Percentiles rank a stretch among this genome's conserved stretches.
Evolutionary conservation across 1,140 invertebrate species (phyloP).

Genomic region (Drosophila pectinifera): DNA sequence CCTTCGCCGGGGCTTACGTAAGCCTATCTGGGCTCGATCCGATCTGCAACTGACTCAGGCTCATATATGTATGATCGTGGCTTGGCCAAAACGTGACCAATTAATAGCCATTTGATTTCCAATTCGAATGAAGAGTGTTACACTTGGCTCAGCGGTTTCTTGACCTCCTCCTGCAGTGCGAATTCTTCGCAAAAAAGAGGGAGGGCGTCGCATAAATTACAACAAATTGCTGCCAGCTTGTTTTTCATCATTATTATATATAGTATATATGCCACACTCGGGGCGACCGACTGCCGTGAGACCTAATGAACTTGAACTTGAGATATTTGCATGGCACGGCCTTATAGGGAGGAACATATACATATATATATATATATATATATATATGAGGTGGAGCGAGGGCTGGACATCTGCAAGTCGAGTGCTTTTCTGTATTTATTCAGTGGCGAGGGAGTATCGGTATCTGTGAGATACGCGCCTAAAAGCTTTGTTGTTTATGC

Average conservation of each 20-base stretch:
- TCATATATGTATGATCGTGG: background rate
- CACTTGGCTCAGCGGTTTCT: conserved; percentile 12
- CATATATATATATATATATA: background rate
- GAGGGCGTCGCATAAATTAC: conserved; percentile 79
- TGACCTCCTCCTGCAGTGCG: conserved; percentile 44
- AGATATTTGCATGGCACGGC: conserved; percentile 11
- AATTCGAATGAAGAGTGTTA: conserved; percentile 16
- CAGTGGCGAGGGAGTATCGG: conserved; percentile 27
- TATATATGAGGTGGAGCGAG: background rate
- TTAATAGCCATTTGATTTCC: conserved; percentile 32
- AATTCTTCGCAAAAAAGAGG: conserved; percentile 45
- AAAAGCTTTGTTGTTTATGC: conserved; percentile 81
- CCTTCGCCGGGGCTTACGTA: conserved; percentile 20
- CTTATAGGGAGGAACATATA: background rate
- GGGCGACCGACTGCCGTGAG: conserved; percentile 25
- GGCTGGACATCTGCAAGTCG: conserved; percentile 29
- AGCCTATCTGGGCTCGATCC: conserved; percentile 23
- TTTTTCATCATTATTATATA: conserved; percentile 3
- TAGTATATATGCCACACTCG: background rate
- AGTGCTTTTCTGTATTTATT: conserved; percentile 14
- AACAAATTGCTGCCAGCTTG: conserved; percentile 67
- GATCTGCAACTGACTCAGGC: conserved; percentile 40
- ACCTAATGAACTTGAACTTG: conserved; percentile 80
- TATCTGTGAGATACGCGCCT: conserved; percentile 73
- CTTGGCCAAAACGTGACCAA: conserved; percentile 38